Percentiles rank a stretch among this genome's conserved stretches.
phyloP scores from a whole-genome alignment of 2,797 vertebrate genomes.

The Cossypha heuglini region DNA sequence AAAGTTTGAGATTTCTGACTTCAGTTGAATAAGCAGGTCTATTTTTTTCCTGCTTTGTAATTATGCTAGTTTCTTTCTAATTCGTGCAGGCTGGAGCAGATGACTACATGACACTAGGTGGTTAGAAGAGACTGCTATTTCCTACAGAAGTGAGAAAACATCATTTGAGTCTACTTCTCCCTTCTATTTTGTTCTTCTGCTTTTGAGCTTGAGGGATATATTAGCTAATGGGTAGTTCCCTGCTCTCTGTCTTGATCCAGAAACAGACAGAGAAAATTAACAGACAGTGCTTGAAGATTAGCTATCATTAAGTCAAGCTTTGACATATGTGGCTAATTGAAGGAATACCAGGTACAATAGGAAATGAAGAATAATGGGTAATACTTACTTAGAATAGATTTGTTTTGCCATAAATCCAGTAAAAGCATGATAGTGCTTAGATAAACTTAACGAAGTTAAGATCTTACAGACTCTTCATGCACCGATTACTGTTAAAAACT shows the following conservation, averaged over 20 bases:
- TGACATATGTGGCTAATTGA: conserved; percentile 26
- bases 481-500: background rate
- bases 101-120: background rate
- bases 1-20: background rate
- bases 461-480: background rate
- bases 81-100: background rate
- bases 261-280: conserved; percentile 39
- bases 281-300: conserved; percentile 7
- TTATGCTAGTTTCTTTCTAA: background rate
- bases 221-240: background rate
- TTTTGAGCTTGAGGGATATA: background rate
- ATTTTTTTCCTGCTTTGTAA: background rate
- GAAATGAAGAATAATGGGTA: conserved; percentile 24
- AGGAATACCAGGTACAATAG: conserved; percentile 8
- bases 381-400: background rate
- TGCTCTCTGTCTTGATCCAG: conserved; percentile 23
- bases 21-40: background rate
- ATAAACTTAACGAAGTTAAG: background rate
- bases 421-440: background rate
- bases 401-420: conserved; percentile 21
- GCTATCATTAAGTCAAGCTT: conserved; percentile 26
- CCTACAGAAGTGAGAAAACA: background rate
- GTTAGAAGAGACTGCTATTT: background rate
- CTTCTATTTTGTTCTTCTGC: background rate
- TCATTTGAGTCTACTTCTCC: background rate